Conservation (phyloP, 2,113 vertebrate genomes). For the Aleadryas rufinucha region DNA sequence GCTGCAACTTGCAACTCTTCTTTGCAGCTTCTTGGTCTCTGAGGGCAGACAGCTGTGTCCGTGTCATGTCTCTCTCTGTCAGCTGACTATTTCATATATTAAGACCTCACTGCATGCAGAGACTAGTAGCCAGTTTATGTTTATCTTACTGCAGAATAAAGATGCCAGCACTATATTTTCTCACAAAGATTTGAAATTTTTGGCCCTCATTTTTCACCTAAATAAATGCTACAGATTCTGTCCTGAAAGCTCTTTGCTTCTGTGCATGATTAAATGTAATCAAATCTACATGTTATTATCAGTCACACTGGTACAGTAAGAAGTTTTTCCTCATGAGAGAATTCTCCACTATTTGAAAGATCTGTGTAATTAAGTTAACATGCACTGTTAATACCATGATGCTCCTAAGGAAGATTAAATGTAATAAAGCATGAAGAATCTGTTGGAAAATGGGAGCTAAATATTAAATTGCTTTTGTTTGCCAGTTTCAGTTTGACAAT, state of each 20-base stretch:
- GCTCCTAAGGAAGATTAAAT: not conserved
- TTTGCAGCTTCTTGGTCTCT: not conserved
- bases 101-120: not conserved
- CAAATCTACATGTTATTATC: not conserved
- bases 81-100: not conserved
- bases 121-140: not conserved
- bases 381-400: not conserved
- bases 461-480: not conserved
- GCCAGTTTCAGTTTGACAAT: not conserved
- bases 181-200: not conserved
- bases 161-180: not conserved
- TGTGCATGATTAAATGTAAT: not conserved
- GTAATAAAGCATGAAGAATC: not conserved
- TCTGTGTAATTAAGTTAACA: not conserved
- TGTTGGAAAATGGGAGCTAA: not conserved
- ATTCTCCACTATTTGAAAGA: not conserved
- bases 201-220: not conserved
- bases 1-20: not conserved
- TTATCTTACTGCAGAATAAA: not conserved
- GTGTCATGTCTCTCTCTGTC: not conserved
- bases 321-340: not conserved
- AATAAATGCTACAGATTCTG: not conserved
- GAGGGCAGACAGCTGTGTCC: not conserved
- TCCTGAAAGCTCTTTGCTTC: not conserved
- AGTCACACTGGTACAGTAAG: not conserved